Conservation (phyloP, 2,888 invertebrate genomes). For the Eristalinus sepulchralis region DNA sequence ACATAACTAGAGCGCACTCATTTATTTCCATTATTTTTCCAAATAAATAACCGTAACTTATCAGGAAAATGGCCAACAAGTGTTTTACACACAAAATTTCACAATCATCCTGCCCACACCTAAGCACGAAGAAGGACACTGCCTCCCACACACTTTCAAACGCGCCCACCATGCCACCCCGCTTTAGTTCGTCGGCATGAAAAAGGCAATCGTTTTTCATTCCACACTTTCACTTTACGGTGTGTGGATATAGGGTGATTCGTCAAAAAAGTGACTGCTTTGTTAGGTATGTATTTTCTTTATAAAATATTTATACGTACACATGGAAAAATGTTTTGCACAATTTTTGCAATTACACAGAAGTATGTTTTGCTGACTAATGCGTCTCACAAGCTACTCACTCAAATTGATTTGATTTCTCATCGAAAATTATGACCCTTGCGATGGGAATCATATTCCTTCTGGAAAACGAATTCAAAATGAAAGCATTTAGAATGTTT, state of each 20-base stretch:
- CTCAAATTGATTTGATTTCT: neutral
- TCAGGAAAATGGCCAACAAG: constrained; percentile 6
- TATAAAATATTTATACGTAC: neutral
- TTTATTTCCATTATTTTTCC: constrained; percentile 7
- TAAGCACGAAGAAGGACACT: neutral
- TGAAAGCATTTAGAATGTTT: neutral
- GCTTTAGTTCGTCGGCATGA: neutral
- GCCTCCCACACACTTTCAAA: neutral
- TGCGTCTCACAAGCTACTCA: neutral
- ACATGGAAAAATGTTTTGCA: neutral
- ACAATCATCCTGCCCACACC: neutral
- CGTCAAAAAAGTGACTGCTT: neutral
- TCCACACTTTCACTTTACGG: neutral
- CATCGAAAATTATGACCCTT: neutral
- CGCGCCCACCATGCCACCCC: neutral
- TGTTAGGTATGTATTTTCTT: neutral
- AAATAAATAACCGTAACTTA: constrained; percentile 7
- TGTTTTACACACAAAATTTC: constrained; percentile 12
- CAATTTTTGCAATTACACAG: neutral
- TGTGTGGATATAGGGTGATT: neutral
- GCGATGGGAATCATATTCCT: neutral
- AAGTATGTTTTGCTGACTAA: neutral
- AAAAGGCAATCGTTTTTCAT: neutral
- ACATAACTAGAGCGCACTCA: neutral
- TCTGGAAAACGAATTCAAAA: neutral